phyloP scores from a whole-genome alignment of 2,113 vertebrate species.

The Oophaga pumilio region DNA sequence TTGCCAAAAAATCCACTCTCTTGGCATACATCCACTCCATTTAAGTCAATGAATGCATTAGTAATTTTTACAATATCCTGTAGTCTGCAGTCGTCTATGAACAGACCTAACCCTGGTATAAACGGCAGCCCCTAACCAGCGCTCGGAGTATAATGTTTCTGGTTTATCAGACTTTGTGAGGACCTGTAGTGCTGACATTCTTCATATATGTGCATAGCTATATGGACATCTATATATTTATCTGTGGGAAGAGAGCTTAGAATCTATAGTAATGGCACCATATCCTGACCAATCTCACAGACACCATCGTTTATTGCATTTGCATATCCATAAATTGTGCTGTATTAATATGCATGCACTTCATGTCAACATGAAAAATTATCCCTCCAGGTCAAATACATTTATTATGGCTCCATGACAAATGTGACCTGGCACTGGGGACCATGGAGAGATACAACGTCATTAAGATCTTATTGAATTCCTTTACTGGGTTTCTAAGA shows the following conservation, averaged over 20 bases:
- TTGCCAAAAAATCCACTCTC: too few relatives aligned
- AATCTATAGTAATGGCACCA: not conserved
- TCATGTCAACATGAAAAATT: slow-evolving; percentile 44
- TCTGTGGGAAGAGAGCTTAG: not conserved
- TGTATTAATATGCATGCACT: slow-evolving; percentile 16
- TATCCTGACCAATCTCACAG: not conserved
- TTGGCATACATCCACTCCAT: too few relatives aligned
- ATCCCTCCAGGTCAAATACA: slow-evolving; percentile 10
- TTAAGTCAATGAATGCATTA: too few relatives aligned
- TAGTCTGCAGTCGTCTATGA: not conserved
- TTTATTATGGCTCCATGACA: slow-evolving; percentile 32
- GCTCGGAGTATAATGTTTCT: not conserved
- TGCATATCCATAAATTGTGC: slow-evolving; percentile 19
- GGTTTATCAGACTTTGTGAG: not conserved
- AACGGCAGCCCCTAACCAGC: not conserved
- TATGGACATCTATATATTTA: not conserved
- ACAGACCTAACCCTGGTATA: not conserved
- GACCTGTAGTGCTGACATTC: not conserved
- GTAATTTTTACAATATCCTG: too few relatives aligned
- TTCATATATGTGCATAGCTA: not conserved
- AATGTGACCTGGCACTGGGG: slow-evolving; percentile 25
- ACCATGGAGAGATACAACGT: slow-evolving; percentile 6
- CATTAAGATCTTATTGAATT: slow-evolving; percentile 23
- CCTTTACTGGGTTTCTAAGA: not conserved
- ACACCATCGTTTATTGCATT: not conserved